Conservation (phyloP, 2,888 invertebrate species). For the Acleris literana region DNA sequence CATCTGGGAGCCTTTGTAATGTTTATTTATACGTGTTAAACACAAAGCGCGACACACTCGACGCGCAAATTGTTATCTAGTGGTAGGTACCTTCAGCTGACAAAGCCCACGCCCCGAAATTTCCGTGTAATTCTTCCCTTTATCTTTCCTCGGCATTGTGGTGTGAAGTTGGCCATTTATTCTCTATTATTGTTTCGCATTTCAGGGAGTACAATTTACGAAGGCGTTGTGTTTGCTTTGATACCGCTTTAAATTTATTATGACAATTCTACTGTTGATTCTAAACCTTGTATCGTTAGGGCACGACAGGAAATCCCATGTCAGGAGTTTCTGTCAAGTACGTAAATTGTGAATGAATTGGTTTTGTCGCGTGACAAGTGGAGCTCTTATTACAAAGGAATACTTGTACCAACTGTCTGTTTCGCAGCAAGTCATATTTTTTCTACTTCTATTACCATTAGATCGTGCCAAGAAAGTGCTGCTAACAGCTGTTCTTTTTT, state of each 20-base stretch:
- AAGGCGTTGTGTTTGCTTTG: slow-evolving; percentile 78
- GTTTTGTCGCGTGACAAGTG: slow-evolving; percentile 75
- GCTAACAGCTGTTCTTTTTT: slow-evolving; percentile 35
- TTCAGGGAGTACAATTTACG: slow-evolving; percentile 58
- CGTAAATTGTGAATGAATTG: slow-evolving; percentile 75
- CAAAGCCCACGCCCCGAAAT: slow-evolving; percentile 76
- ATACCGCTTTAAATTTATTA: slow-evolving; percentile 53
- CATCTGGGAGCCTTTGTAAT: slow-evolving; percentile 75
- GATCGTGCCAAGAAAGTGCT: slow-evolving; percentile 26
- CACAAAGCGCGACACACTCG: slow-evolving; percentile 67
- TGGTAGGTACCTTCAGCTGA: slow-evolving; percentile 57
- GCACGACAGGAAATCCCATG: slow-evolving; percentile 32
- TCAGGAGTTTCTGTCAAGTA: slow-evolving; percentile 34
- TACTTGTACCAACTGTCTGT: slow-evolving; percentile 42
- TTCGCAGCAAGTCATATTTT: slow-evolving; percentile 47
- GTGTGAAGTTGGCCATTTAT: slow-evolving; percentile 75
- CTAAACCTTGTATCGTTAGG: slow-evolving; percentile 17
- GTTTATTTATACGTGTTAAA: slow-evolving; percentile 72
- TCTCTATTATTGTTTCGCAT: slow-evolving; percentile 73
- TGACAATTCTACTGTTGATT: slow-evolving; percentile 36
- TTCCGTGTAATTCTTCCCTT: slow-evolving; percentile 79
- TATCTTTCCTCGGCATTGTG: slow-evolving; percentile 75
- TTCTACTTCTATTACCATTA: slow-evolving; percentile 37
- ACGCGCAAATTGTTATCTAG: slow-evolving; percentile 80
- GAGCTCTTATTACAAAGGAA: slow-evolving; percentile 55